Base-by-base conservation (phyloP, 2,113 vertebrate species). In the Nibea coibor region DNA sequence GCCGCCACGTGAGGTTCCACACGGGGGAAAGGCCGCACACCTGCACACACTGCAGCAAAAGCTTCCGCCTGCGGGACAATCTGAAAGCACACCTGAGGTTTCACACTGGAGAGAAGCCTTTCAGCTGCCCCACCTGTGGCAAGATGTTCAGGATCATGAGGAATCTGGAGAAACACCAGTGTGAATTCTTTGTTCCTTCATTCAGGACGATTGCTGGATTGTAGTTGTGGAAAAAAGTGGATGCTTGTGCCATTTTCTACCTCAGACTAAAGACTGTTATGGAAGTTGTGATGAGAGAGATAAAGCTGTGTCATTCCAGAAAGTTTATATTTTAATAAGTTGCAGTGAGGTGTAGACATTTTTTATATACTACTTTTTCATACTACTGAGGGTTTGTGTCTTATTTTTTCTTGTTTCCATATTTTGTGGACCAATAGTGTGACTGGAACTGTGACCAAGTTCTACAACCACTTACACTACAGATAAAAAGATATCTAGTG, bases 41-140 rank as follows among this genome's bases (percentile, higher is more conserved):
- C 39, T 95, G 95, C 84, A 2, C 80, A 0, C 81, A 89, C 42
- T 95, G 95, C 20, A 71, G 79, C 51, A 95, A 95, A 68, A 85
- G 90, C 62, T 95, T 95, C 86, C 91, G 93, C 0, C 89, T 95
- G 74, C 83, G 93, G 1, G 93, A 94, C 2, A 95, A 93, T 61
- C 91, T 95, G 17, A 94, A 93, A 67, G 80, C 92, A 0, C 95
- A 95, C 53, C 57, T 93, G 83, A 88, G 94, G 71, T 95, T 94
- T 54, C 95, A 95, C 91, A 83, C 85, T 0, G 94, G 94, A 10
- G 94, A 95, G 53, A 94, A 93, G 73, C 95, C 94, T 0, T 95
- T 83, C 63, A 76, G n/a, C 51, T 95, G 95, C 66, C 1, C 7
- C 35, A 9, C 57, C 0, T 95, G 95, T 19, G 72, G 91, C 0